phyloP scores from a whole-genome alignment of 2,113 vertebrate species.

The Pitta sordida region DNA sequence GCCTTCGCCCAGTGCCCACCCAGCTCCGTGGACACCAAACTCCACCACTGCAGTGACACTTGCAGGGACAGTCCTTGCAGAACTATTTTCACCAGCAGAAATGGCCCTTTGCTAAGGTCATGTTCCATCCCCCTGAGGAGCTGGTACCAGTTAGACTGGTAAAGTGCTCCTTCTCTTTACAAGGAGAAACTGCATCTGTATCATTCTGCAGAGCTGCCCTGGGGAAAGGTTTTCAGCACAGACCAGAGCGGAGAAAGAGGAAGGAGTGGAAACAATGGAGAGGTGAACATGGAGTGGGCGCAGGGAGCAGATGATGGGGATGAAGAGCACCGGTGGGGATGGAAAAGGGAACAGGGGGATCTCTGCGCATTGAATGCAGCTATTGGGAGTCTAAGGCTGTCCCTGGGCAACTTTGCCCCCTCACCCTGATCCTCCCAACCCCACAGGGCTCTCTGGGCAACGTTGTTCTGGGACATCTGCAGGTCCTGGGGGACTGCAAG shows the following conservation, averaged over 20 bases:
- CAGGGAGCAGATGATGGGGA: not conserved
- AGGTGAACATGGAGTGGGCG: accelerated
- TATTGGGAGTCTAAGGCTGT: not conserved
- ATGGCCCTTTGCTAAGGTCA: not conserved
- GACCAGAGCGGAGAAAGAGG: not conserved
- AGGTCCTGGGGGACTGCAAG: not conserved
- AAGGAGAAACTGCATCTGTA: accelerated
- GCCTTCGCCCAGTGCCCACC: accelerated
- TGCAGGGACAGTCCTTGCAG: not conserved
- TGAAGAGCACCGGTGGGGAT: not conserved
- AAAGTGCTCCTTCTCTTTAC: not conserved
- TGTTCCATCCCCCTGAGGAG: accelerated
- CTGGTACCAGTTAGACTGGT: not conserved
- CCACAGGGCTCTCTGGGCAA: not conserved
- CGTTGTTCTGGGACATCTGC: not conserved
- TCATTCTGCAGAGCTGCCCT: not conserved
- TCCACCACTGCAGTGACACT: not conserved
- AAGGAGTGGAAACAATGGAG: not conserved
- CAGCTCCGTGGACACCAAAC: not conserved
- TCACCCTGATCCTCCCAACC: accelerated
- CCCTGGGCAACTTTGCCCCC: not conserved
- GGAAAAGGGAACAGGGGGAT: not conserved
- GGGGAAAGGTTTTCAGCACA: accelerated
- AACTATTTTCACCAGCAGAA: not conserved
- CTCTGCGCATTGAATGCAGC: not conserved